Base-by-base conservation (phyloP, 2,888 invertebrate genomes). In the Eilema sororculum region DNA sequence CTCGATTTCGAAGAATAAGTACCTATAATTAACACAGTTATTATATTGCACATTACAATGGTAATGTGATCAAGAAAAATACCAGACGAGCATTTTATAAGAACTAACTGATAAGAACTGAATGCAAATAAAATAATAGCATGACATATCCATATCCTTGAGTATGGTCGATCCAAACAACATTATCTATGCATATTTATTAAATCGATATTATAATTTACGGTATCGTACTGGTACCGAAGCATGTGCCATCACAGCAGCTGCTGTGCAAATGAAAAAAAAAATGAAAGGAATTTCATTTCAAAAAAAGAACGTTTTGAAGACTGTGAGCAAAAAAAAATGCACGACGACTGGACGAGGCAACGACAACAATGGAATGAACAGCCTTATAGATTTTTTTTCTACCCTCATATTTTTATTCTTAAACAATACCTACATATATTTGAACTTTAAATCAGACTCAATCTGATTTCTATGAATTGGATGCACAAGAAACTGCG, bases 81-180 rank as follows among this genome's bases (percentile, higher is more conserved):
- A 12, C 25, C n/a, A 30, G n/a, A 33, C 28, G 2, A 41, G 8
- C 3, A 46, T 6, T 52, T 61, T 28, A 8, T 67, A 37, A 24
- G 61, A 56, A n/a, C n/a, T 57, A 10, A 24, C 13, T 28, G 28
- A 6, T 63, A 63, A 22, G 67, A 24, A 30, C 22, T 37, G 8
- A 13, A 63, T 63, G 37, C 62, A 56, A 62, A 68, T 68, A 37
- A 63, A 61, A 56, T 16, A 52, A 28, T 3, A 46, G 28, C 5
- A n/a, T n/a, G n/a, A n/a, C n/a, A n/a, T n/a, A n/a, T n/a, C n/a
- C n/a, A n/a, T n/a, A n/a, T n/a, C n/a, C n/a, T n/a, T n/a, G 5
- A 20, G 0, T 24, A 8, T 24, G 2, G 24, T 0, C 24, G 5
- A 20, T 25, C 20, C 16, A 37, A 37, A 22, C 12, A 62, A 24